Conservation (phyloP, 2,888 invertebrate species). For the Amphiduros pacificus region DNA sequence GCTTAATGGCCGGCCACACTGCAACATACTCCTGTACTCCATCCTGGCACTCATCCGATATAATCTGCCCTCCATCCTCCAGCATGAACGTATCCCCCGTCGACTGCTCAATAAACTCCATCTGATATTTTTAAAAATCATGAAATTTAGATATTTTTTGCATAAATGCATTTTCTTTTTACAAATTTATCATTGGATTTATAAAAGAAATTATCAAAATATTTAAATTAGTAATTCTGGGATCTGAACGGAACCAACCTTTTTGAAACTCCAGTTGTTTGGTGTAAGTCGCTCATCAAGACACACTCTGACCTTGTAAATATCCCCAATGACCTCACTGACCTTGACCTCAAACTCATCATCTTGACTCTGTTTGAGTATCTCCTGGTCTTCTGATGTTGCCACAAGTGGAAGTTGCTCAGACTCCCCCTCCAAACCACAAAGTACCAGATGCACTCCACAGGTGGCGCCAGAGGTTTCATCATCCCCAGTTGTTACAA, state of each 20-base stretch:
- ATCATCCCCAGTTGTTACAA: neutral
- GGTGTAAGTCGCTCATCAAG: too few relatives aligned
- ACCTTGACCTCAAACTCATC: slow-evolving; percentile 36
- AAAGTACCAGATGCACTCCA: slow-evolving; percentile 38
- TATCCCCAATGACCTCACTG: slow-evolving; percentile 31
- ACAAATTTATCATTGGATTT: too few relatives aligned
- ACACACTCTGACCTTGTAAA: slow-evolving; percentile 42
- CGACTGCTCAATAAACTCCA: slow-evolving; percentile 18
- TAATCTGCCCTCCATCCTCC: slow-evolving; percentile 40
- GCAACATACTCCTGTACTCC: slow-evolving; percentile 48
- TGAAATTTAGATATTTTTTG: too few relatives aligned
- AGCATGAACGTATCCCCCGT: slow-evolving; percentile 32
- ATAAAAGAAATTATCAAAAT: too few relatives aligned
- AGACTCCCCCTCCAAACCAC: slow-evolving; percentile 42
- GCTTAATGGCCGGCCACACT: slow-evolving; percentile 36
- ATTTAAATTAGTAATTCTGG: too few relatives aligned
- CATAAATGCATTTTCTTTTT: too few relatives aligned
- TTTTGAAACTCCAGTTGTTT: too few relatives aligned
- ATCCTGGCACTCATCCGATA: slow-evolving; percentile 42
- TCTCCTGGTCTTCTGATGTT: neutral
- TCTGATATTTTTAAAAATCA: too few relatives aligned
- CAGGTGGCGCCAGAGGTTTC: neutral
- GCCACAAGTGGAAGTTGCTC: slow-evolving; percentile 28
- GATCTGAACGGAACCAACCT: too few relatives aligned
- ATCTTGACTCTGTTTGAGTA: slow-evolving; percentile 34